Percentiles rank a stretch among this genome's conserved stretches.
phyloP scores from a whole-genome alignment of 2,888 invertebrate species.

The Plagiodera versicolora region DNA sequence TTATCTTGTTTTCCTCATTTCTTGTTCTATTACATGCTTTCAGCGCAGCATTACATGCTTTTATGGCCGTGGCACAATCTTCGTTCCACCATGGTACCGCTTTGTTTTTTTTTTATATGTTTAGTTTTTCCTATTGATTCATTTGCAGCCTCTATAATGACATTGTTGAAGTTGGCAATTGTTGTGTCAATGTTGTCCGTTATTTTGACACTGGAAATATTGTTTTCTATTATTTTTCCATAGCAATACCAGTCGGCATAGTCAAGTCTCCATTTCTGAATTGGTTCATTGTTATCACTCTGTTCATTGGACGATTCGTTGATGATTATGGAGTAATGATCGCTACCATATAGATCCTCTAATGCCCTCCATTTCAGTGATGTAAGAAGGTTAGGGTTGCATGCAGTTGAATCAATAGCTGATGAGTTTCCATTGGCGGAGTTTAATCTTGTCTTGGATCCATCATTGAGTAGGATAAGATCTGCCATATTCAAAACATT shows the following conservation, averaged over 20 bases:
- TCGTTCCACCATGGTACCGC: conserved; percentile 4
- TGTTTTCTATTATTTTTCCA: not conserved
- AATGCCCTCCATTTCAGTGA: not conserved
- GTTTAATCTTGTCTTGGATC: conserved; percentile 10
- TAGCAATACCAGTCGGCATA: not conserved
- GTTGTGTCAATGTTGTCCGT: not conserved
- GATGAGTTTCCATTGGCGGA: conserved; percentile 7
- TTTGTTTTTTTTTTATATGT: conserved; percentile 2
- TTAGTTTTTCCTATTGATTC: conserved; percentile 1
- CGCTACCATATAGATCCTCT: conserved; percentile 3
- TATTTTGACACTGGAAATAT: not conserved
- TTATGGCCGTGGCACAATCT: not conserved
- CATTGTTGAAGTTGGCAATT: conserved; percentile 2
- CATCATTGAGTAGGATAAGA: conserved; percentile 2
- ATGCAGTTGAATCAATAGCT: conserved; percentile 3
- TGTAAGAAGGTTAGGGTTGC: conserved; percentile 1
- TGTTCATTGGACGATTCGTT: not conserved
- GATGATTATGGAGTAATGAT: conserved; percentile 1
- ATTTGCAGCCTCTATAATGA: not conserved
- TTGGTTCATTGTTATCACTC: not conserved
- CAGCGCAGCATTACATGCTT: conserved; percentile 3
- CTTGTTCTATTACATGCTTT: not conserved
- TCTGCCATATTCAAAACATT: not conserved
- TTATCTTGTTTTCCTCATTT: not conserved
- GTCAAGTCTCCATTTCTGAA: conserved; percentile 1